A percentile compares a stretch with the other conserved stretches of the same genome.
These are phyloP conservation scores for Ormyrus labotus DNA, from an alignment of 2,888 invertebrate species.

Conservation along the genomic window DNA sequence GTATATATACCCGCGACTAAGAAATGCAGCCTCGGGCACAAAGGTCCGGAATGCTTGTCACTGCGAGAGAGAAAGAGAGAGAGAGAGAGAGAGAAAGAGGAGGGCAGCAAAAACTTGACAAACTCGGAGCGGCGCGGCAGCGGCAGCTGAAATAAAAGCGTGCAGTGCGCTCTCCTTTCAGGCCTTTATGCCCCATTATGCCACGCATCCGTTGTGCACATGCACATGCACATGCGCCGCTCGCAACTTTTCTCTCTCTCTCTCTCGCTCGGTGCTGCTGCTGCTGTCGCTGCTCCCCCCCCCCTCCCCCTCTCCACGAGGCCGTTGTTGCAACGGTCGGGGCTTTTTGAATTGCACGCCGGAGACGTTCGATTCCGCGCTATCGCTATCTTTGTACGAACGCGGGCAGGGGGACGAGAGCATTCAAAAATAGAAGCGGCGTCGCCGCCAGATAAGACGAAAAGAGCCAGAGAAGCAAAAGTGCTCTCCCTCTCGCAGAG, in stretches of 20 bases:
- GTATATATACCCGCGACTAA: too few species aligned
- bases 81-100: not conserved
- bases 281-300: constrained; percentile 9
- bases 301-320: not conserved
- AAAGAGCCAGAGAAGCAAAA: not conserved
- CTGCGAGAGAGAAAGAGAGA: not conserved
- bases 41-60: constrained; percentile 46
- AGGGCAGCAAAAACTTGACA: constrained; percentile 46
- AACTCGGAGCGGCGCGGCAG: constrained; percentile 39
- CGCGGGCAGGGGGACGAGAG: not conserved
- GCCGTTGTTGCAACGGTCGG: not conserved
- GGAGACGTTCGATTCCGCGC: constrained; percentile 12
- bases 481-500: too few species aligned
- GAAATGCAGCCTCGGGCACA: too few species aligned
- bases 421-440: constrained; percentile 49
- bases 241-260: not conserved
- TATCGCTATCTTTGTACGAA: constrained; percentile 26
- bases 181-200: constrained; percentile 46
- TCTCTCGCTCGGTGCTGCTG: not conserved
- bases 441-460: constrained; percentile 33
- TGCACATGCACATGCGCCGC: too few species aligned
- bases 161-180: constrained; percentile 4
- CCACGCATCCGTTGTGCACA: constrained; percentile 13
- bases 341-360: not conserved
- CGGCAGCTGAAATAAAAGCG: constrained; percentile 45